Base-by-base conservation (phyloP, 2,888 invertebrate genomes). In the Aleiodes alternator region DNA sequence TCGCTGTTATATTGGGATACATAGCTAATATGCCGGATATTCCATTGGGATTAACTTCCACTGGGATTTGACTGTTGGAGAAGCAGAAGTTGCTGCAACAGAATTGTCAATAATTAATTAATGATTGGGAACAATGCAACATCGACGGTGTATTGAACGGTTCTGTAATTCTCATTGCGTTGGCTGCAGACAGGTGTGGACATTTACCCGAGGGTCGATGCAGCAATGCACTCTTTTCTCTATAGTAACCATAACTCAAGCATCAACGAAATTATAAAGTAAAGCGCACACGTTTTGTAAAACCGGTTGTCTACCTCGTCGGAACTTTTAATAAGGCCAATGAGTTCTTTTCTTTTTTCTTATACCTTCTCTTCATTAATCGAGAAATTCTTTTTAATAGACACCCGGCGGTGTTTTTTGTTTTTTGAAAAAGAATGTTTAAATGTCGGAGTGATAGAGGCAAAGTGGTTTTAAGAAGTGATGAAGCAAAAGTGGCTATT, bases 161-260 rank as follows among this genome's bases (percentile, higher is more conserved):
- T 9, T 51, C n/a, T 23, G 12, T 31, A 68, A 68, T 68, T 68
- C 23, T 51, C n/a, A 68, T 68, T 68, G 51, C 51, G 29, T 68
- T 68, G 68, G 51, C 5, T 11, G 53, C 8, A 31, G 51, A 68
- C 68, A 68, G 68, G 68, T 68, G 68, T 68, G 68, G 68, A 68
- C 31, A 68, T 31, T 6, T 48, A 68, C 29, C 51, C 31, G 68
- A 51, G 68, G 68, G 4, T 53, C 51, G 16, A 48, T 48, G 16
- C 23, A 23, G 16, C 23, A 23, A 9, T 2, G 48, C 23, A 12
- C 23, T 16, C 16, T 66, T 23, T 43, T 43, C 48, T 4, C 66
- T 6, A 11, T 6, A 29, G 14, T 43, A 23, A 23, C 23, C 23
- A 12, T 61, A 61, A 61, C 38, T 61, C 38, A 61, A 14, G 7